Conservation (phyloP, 2,797 vertebrate species). For the Malurus splendens region DNA sequence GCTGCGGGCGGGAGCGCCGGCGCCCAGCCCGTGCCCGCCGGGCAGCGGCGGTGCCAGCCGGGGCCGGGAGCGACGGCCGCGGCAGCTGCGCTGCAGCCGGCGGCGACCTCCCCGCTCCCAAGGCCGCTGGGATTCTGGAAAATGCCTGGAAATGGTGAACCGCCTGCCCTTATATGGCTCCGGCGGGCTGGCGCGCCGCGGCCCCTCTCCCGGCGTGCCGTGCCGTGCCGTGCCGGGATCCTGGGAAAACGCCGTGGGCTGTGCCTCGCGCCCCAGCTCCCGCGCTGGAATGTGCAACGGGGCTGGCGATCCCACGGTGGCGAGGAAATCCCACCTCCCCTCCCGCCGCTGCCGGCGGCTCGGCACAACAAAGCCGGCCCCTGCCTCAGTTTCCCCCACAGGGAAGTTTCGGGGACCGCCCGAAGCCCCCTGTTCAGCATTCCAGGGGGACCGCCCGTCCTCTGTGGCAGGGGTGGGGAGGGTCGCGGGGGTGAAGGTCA, state of each 20-base stretch:
- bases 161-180: slow-evolving; percentile 42
- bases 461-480: neutral
- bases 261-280: neutral
- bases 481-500: neutral
- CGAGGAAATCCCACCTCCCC: neutral
- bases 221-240: neutral
- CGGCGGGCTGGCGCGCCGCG: neutral
- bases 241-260: slow-evolving; percentile 16
- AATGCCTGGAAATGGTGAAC: slow-evolving; percentile 23
- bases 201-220: neutral
- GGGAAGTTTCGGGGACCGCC: neutral
- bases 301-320: neutral
- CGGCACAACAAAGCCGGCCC: neutral
- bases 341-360: neutral
- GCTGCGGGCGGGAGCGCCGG: neutral
- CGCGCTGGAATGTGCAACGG: neutral
- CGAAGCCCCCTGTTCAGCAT: accelerated
- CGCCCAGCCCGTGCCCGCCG: neutral
- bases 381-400: neutral
- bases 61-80: neutral
- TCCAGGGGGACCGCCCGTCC: accelerated
- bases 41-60: slow-evolving; percentile 18
- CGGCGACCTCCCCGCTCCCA: neutral
- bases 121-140: slow-evolving; percentile 10
- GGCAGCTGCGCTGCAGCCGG: slow-evolving; percentile 30